Base-by-base conservation (phyloP, 2,888 invertebrate species). In the Lasiommata megera region DNA sequence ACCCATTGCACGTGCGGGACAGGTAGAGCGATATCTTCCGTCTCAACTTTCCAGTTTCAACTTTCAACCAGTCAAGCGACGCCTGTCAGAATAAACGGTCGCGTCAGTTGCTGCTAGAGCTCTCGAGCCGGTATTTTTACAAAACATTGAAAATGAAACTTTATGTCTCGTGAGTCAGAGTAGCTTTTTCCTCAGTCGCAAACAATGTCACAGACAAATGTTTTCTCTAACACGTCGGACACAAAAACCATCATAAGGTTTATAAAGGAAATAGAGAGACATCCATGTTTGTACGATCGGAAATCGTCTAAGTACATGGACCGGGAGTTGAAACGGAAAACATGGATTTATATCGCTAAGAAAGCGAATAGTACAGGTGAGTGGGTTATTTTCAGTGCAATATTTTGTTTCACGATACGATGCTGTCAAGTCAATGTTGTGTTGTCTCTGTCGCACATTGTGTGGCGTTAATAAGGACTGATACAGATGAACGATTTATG, bases 231-330 rank as follows among this genome's bases (percentile, higher is more conserved):
- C 2, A 53, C 31, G 23, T 34, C 43, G 6, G 53, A 53, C 14
- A 53, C 43, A 12, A 31, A 43, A 9, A 36, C 43, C n/a, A 34
- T 53, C 3, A 34, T 53, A 43, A 43, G 41, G 36, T 53, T 53
- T 44, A 36, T 53, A 23, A 53, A 18, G 14, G 53, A 53, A 34
- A 53, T 53, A 23, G 53, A 53, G 18, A 43, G 31, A 23, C 29
- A 53, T 44, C 53, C 53, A 3, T 53, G 53, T 36, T 43, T 53
- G 36, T 53, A 53, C 14, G 43, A 53, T 44, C 34, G 11, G 23
- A 53, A 44, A 16, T 53, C 53, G 14, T 36, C 17, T 0, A 17
- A 14, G 3, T 53, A 53, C 23, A n/a, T 31, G 6, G 41, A 53
- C 16, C 11, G 53, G 36, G 36, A 18, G 6, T 23, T 53, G 11